Base-by-base conservation (phyloP, 2,888 invertebrate species). In the Ypsolopha scabrella region DNA sequence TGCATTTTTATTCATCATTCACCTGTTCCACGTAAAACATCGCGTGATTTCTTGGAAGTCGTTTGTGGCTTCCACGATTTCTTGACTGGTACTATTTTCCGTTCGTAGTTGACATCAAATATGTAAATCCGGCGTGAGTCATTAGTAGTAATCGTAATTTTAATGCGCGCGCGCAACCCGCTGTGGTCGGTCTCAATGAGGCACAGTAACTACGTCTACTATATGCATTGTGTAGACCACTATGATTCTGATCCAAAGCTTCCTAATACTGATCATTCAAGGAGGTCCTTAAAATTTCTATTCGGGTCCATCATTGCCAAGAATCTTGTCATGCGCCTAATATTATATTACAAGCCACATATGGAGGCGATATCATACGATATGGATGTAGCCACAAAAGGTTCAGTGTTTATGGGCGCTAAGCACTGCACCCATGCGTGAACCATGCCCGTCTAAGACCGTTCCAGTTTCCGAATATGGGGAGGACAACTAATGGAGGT, bases 111-210 rank as follows among this genome's bases (percentile, higher is more conserved):
- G 10, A n/a, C 35, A 10, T 35, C 7, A 7, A 33, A 56, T 66
- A 70, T 71, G 68, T 65, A 70, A 75, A 76, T 72, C 68, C 64
- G 63, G 63, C 60, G 65, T 76, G 78, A 78, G 58, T 76, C 76
- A 76, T 69, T 72, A 71, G 54, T 54, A 53, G 60, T 63, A 59
- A 67, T 65, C 62, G 62, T 64, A 64, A 65, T 33, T 51, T 38
- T 9, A 51, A n/a, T 44, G 43, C 24, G 43, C 14, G 14, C 4
- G 14, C 24, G 24, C 43, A 39, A 39, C 10, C 39, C 39, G 39
- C 10, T 24, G 2, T 24, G 24, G 24, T 24, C 24, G 24, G 2
- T 24, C 24, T 24, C 6, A 39, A 50, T 10, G 24, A 10, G 8
- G 7, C 44, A 35, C 50, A 35, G 10, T 10, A 9, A 6, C 9